phyloP scores from a whole-genome alignment of 2,113 vertebrate species.

The Neofelis nebulosa region DNA sequence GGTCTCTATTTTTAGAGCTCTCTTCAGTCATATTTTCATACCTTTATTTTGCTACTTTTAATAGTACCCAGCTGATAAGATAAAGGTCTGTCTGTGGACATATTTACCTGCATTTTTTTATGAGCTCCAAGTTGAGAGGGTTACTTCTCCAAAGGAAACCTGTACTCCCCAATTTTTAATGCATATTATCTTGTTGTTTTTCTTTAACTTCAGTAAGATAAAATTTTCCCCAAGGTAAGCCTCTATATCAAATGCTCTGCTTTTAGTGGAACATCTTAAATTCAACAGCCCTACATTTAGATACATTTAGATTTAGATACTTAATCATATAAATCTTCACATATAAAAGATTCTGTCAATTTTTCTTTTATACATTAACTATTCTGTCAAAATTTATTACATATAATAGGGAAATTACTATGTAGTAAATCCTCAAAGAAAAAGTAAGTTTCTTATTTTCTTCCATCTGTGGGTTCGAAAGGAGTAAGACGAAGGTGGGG shows the following conservation, averaged over 20 bases:
- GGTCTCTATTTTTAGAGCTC: not conserved
- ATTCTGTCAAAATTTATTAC: conserved; percentile 15
- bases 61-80: not conserved
- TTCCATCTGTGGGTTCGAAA: not conserved
- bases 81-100: not conserved
- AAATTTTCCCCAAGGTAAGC: not conserved
- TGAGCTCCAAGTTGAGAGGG: too few relatives aligned
- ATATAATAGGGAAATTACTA: not conserved
- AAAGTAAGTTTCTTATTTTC: not conserved
- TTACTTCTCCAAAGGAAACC: not conserved
- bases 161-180: not conserved
- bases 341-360: not conserved
- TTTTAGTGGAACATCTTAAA: conserved; percentile 26
- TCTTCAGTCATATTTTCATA: conserved; percentile 1
- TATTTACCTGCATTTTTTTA: not conserved
- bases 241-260: not conserved
- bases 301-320: not conserved
- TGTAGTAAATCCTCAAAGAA: not conserved
- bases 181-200: not conserved
- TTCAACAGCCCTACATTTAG: not conserved
- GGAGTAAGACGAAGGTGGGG: not conserved
- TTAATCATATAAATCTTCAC: not conserved
- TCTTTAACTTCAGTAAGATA: not conserved
- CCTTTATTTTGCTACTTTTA: not conserved
- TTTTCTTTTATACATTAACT: not conserved